A percentile compares a stretch with the other conserved stretches of the same genome.
Evolutionary conservation across 2,113 vertebrate species (phyloP).

Genomic region (Micromys minutus): DNA sequence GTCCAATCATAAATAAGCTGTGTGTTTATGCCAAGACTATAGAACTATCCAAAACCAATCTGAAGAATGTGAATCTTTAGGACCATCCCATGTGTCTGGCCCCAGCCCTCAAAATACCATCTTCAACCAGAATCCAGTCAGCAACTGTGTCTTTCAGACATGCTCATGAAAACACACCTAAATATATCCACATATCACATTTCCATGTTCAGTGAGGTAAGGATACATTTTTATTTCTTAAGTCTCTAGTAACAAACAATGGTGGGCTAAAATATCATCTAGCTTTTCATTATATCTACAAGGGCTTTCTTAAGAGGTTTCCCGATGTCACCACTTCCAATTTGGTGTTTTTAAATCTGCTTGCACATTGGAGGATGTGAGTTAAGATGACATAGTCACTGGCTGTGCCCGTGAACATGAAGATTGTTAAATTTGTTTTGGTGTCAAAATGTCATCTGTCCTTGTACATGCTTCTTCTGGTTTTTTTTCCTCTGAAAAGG

Average conservation of each 20-base stretch:
- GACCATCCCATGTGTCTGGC: conserved; percentile 70
- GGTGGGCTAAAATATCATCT: conserved; percentile 67
- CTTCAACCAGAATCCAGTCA: conserved; percentile 63
- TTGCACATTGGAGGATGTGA: conserved; percentile 38
- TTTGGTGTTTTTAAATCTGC: conserved; percentile 59
- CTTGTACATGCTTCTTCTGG: neutral
- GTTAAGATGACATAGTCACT: conserved; percentile 53
- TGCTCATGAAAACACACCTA: conserved; percentile 74
- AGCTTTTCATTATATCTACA: conserved; percentile 66
- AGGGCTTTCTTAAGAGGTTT: conserved; percentile 70
- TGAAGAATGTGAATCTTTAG: conserved; percentile 59
- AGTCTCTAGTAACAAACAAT: conserved; percentile 78
- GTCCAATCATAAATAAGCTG: neutral
- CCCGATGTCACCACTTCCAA: conserved; percentile 58
- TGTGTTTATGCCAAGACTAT: neutral
- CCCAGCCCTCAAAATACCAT: conserved; percentile 72
- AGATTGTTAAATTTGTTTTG: conserved; percentile 60
- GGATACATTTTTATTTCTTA: conserved; percentile 62
- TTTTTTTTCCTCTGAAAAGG: conserved; percentile 51
- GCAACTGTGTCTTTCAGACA: conserved; percentile 61
- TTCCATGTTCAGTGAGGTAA: conserved; percentile 76
- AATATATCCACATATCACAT: conserved; percentile 75
- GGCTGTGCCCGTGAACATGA: conserved; percentile 37
- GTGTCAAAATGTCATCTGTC: conserved; percentile 70
- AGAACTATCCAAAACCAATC: neutral